Percentiles rank a stretch among this genome's conserved stretches.
Conservation (phyloP, 2,888 invertebrate species). For the Thera obeliscata region DNA sequence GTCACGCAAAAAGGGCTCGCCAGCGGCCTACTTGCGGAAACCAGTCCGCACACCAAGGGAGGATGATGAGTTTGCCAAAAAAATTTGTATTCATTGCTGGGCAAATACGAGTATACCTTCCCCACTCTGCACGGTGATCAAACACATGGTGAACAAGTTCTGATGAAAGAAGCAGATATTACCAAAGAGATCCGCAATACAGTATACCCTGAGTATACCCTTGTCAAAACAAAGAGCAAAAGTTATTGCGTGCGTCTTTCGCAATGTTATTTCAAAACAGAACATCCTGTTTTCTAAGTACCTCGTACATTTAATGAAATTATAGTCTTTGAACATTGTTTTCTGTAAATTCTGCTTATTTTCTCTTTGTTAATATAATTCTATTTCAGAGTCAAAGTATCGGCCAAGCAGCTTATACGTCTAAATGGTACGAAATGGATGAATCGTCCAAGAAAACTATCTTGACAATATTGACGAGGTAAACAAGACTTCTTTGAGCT, state of each 20-base stretch:
- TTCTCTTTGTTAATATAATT: constrained; percentile 16
- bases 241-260: background rate
- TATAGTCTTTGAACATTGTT: constrained; percentile 12
- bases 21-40: too few relatives aligned
- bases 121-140: too few relatives aligned
- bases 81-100: too few relatives aligned
- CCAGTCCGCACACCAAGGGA: too few relatives aligned
- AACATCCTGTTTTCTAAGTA: constrained; percentile 12
- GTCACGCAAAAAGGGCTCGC: too few relatives aligned
- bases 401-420: constrained; percentile 61
- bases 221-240: background rate
- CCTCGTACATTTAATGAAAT: constrained; percentile 15
- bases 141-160: too few relatives aligned
- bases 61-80: too few relatives aligned
- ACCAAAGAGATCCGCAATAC: too few relatives aligned
- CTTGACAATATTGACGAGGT: constrained; percentile 65
- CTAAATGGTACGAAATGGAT: constrained; percentile 69
- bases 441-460: constrained; percentile 59
- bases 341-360: constrained; percentile 13
- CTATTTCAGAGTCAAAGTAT: constrained; percentile 61
- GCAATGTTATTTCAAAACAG: background rate
- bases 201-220: too few relatives aligned
- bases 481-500: constrained; percentile 16
- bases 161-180: background rate
- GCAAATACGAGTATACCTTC: too few relatives aligned